Evolutionary conservation across 2,888 invertebrate species (phyloP).

Genomic region (Luperina nickerlii): DNA sequence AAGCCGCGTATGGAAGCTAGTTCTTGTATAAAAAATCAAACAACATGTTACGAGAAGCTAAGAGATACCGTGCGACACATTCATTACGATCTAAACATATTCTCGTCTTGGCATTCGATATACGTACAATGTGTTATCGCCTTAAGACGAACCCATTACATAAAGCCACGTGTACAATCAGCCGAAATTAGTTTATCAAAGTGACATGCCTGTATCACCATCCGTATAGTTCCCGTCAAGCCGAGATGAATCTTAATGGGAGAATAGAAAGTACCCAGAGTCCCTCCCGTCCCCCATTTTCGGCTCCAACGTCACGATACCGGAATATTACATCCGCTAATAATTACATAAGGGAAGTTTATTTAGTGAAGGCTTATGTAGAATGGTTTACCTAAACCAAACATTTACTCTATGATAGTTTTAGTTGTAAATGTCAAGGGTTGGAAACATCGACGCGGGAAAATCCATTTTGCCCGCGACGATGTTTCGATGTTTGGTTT

Average conservation of each 20-base stretch:
- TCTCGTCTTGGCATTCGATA: background rate
- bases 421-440: conserved; percentile 28
- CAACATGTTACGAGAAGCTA: background rate
- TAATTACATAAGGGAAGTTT: conserved; percentile 39
- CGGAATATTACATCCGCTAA: conserved; percentile 30
- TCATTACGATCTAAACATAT: background rate
- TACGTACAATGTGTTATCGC: conserved; percentile 21
- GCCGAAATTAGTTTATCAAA: conserved; percentile 59
- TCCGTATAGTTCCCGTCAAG: conserved; percentile 35
- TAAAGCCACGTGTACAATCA: conserved; percentile 55
- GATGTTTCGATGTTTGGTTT: no score
- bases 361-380: conserved; percentile 27
- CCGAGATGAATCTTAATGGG: conserved; percentile 52
- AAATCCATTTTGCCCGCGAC: background rate
- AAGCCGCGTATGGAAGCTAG: background rate
- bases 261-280: conserved; percentile 25
- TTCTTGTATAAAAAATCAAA: background rate
- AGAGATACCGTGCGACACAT: background rate
- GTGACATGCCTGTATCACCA: conserved; percentile 48
- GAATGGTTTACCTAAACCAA: conserved; percentile 42
- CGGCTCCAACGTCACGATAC: conserved; percentile 26
- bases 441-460: background rate
- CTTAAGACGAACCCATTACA: conserved; percentile 41
- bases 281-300: conserved; percentile 26
- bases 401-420: conserved; percentile 27